Base-by-base conservation (phyloP, 2,113 vertebrate species). In the Odocoileus virginianus region DNA sequence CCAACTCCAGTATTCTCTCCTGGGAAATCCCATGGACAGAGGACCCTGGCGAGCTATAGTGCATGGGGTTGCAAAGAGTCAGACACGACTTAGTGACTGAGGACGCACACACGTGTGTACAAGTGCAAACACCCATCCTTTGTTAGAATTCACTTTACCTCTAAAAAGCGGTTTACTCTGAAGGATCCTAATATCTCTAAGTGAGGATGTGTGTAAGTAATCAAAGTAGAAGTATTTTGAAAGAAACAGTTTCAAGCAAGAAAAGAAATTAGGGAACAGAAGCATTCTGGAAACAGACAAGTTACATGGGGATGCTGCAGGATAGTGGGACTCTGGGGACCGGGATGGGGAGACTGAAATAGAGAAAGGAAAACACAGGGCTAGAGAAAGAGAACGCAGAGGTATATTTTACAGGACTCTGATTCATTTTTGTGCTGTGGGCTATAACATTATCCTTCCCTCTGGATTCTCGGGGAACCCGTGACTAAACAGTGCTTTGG, bases 151-250 rank as follows among this genome's bases (percentile, higher is more conserved):
- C 30, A 40, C 60, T 93, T 81, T n/a, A 19, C 19, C 16, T n/a
- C 61, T 61, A 92, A 95, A 55, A 43, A 36, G 12, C 45, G 19
- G 40, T 21, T 55, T 60, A 11, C 78, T 78, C 27, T 33, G 12
- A 92, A 33, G 12, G 6, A 30, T 52, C 25, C 25, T 60, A 74
- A 11, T 55, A 74, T 74, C 8, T 71, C 36, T 47, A 71, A n/a
- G 19, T 28, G 17, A 54, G 7, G 14, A 19, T 54, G 8, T 45
- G 13, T 40, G 3, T 43, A 67, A 17, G 23, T 82, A 50, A 57
- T 45, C n/a, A 91, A 88, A 76, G 50, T 52, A 55, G 64, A 91
- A 50, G 27, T 7, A 45, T 91, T 93, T 61, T 91, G 43, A 83
- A 7, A 64, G 47, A 84, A 40, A 19, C 57, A 7, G 12, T 58